Conservation (phyloP, 2,888 invertebrate genomes). For the Melanophora roralis region DNA sequence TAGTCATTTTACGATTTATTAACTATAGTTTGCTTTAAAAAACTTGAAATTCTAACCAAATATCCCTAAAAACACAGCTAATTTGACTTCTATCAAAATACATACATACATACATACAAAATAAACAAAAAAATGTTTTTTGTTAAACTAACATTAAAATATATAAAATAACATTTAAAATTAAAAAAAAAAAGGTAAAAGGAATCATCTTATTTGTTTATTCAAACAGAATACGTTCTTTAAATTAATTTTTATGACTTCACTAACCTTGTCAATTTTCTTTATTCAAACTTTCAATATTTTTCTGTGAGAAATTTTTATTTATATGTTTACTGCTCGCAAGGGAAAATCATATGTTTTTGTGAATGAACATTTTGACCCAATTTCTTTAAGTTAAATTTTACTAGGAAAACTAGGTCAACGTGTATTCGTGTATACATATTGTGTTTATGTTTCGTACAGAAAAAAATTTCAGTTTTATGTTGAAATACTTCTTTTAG, state of each 20-base stretch:
- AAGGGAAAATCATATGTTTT: not conserved
- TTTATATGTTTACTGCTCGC: not conserved
- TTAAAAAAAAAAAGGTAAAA: too few species aligned
- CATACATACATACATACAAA: too few species aligned
- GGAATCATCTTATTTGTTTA: too few species aligned
- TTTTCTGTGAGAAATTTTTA: slow-evolving; percentile 5
- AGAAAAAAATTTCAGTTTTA: not conserved
- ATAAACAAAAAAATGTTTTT: too few species aligned
- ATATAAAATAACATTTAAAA: too few species aligned
- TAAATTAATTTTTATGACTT: not conserved
- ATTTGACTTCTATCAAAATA: too few species aligned
- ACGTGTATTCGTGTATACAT: not conserved
- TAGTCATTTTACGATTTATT: too few species aligned
- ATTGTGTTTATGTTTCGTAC: not conserved
- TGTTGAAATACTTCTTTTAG: not conserved
- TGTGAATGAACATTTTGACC: slow-evolving; percentile 13
- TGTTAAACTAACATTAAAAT: too few species aligned
- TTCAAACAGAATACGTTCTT: too few species aligned
- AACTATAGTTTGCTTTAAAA: too few species aligned
- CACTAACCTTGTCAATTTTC: not conserved
- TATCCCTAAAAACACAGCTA: too few species aligned
- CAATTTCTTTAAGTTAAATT: slow-evolving; percentile 15
- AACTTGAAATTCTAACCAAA: too few species aligned
- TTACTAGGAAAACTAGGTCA: slow-evolving; percentile 24
- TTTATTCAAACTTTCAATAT: not conserved